Base-by-base conservation (phyloP, 2,888 invertebrate species). In the Pardosa pseudoannulata region DNA sequence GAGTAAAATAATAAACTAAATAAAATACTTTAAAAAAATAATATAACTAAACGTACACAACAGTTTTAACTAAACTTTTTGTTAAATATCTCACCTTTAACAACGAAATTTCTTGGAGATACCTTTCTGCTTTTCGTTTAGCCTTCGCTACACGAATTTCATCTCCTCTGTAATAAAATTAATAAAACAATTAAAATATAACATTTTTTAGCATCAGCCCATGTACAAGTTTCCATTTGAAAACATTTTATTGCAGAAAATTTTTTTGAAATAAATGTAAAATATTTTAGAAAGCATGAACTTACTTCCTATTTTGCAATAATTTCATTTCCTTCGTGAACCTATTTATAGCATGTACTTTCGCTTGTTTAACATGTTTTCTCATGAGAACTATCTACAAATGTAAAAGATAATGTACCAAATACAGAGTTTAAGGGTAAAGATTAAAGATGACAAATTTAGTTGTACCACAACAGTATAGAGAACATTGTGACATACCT, bases 281-380 rank as follows among this genome's bases (percentile, higher is more conserved):
- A n/a, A n/a, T n/a, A n/a, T 36, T 36, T 9, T 36, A 7, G 36
- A 36, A 7, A 36, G 9, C n/a, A 31, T 36, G n/a, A 2, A 56
- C 74, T 75, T 70, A 81, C 81, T 81, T 81, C 67, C 70, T 28
- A 75, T 70, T 68, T 29, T 70, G 68, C 19, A 81, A 31, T 3
- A 62, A 19, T 29, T 70, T 74, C 0, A 75, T 56, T 62, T 81
- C 46, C 29, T 75, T 81, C 0, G 31, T 50, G 13, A 32, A 62
- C 27, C 41, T 70, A 36, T 81, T 74, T 28, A 81, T 81, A 13
- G 29, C 70, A 41, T 32, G 81, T 11, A 62, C 74, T 62, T 70
- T 81, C 28, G 62, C 81, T 56, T 81, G 81, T 23, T 81, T 81
- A 5, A 81, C 75, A 81, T 68, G 70, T 41, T 81, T 81, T 0